Evolutionary conservation across 2,797 vertebrate genomes (phyloP).

Genomic region (Periophthalmus magnuspinnatus): DNA sequence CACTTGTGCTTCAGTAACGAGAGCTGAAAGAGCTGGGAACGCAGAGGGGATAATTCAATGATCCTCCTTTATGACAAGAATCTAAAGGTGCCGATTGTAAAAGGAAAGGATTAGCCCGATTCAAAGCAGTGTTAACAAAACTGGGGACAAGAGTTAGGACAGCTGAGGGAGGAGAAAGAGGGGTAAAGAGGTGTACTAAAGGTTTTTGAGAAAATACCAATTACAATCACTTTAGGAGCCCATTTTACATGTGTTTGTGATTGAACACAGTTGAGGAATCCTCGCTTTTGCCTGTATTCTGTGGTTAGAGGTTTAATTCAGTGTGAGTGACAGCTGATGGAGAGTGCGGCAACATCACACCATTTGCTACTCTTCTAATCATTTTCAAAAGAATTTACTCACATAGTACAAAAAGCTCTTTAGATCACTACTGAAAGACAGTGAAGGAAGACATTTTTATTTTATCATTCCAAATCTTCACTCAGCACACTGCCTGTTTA

Average conservation of each 20-base stretch:
- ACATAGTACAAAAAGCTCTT: neutral
- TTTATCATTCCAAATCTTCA: neutral
- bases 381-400: neutral
- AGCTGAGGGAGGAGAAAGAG: slow-evolving; percentile 32
- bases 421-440: neutral
- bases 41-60: slow-evolving; percentile 90
- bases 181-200: slow-evolving; percentile 16
- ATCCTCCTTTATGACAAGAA: slow-evolving; percentile 71
- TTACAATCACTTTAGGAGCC: neutral
- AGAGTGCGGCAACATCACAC: slow-evolving; percentile 6
- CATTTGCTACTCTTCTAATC: neutral
- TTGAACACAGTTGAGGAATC: slow-evolving; percentile 21
- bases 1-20: slow-evolving; percentile 93
- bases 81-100: slow-evolving; percentile 73
- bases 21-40: slow-evolving; percentile 77
- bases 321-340: slow-evolving; percentile 22
- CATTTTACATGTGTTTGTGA: slow-evolving; percentile 9
- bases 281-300: slow-evolving; percentile 16
- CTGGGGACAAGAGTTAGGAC: slow-evolving; percentile 72
- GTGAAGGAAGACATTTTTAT: neutral
- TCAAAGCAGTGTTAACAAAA: slow-evolving; percentile 77
- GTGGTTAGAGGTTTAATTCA: slow-evolving; percentile 21
- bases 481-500: neutral
- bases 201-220: slow-evolving; percentile 25
- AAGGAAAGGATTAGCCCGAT: slow-evolving; percentile 81